phyloP scores from a whole-genome alignment of 1,140 invertebrate species.

The Drosophila saltans region DNA sequence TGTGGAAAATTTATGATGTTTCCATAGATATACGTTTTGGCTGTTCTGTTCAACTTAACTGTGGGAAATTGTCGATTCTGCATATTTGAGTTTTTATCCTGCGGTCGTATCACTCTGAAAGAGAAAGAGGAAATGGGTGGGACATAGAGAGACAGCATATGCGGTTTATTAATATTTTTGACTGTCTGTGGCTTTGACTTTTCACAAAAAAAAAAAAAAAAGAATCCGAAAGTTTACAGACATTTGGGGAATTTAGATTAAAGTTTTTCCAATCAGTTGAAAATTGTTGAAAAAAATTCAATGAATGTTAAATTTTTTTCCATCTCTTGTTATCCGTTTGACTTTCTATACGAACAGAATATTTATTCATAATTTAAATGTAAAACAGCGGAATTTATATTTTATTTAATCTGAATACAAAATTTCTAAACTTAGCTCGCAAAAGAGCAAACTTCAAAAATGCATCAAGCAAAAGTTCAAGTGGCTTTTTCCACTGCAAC shows the following conservation, averaged over 20 bases:
- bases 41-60: constrained; percentile 30
- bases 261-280: constrained; percentile 3
- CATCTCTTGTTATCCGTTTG: neutral
- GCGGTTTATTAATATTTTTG: constrained; percentile 65
- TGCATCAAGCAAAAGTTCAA: constrained; percentile 42
- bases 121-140: neutral
- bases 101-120: constrained; percentile 55
- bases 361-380: constrained; percentile 44
- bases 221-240: constrained; percentile 14
- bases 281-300: neutral
- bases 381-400: constrained; percentile 36
- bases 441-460: constrained; percentile 31
- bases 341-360: constrained; percentile 3
- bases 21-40: constrained; percentile 51
- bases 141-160: constrained; percentile 44
- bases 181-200: constrained; percentile 63
- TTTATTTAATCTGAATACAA: neutral
- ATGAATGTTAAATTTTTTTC: neutral
- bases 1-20: constrained; percentile 64
- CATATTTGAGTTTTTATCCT: constrained; percentile 66
- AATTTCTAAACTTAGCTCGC: constrained; percentile 30
- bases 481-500: constrained; percentile 22
- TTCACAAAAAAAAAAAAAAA: constrained; percentile 30
- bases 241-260: constrained; percentile 13
- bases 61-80: constrained; percentile 59